Evolutionary conservation across 37 sponge, comb jelly and placozoan species (phyloP).

Genomic region (Dysidea cf. avara): DNA sequence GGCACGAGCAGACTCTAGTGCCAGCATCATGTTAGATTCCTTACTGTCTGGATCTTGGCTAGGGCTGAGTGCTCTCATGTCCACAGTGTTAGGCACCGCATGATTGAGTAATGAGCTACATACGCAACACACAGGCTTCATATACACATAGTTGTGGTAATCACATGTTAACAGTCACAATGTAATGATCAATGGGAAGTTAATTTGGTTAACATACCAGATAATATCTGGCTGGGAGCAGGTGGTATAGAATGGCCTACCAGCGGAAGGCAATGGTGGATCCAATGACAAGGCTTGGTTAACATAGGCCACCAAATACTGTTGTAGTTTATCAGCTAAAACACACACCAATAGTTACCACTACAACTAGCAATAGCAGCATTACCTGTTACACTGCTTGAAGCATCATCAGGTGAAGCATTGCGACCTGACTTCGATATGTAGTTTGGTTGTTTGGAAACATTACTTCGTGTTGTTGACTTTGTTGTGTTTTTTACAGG

Average conservation of each 20-base stretch:
- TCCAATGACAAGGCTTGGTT: slow-evolving; percentile 30
- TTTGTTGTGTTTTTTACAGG: no score
- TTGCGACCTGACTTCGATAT: no score
- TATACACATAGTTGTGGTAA: background rate
- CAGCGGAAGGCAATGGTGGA: slow-evolving; percentile 46
- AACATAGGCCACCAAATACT: slow-evolving; percentile 54
- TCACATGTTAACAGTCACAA: background rate
- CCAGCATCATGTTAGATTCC: slow-evolving; percentile 82
- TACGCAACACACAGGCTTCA: no score
- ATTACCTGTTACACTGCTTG: no score
- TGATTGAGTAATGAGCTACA: slow-evolving; percentile 40
- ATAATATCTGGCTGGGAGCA: slow-evolving; percentile 45
- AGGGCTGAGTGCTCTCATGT: slow-evolving; percentile 68
- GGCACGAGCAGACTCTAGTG: slow-evolving; percentile 79
- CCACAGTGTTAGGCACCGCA: slow-evolving; percentile 71
- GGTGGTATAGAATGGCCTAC: slow-evolving; percentile 54
- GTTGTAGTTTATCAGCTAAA: slow-evolving; percentile 20
- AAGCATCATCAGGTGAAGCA: no score
- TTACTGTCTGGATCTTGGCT: slow-evolving; percentile 5
- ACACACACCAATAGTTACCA: no score
- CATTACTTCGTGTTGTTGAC: no score
- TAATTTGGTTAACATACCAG: slow-evolving; percentile 38
- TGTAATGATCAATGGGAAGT: background rate
- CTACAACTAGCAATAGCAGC: no score
- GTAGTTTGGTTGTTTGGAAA: no score